phyloP scores from a whole-genome alignment of 2,888 invertebrate species.

The Tetragnatha montana region DNA sequence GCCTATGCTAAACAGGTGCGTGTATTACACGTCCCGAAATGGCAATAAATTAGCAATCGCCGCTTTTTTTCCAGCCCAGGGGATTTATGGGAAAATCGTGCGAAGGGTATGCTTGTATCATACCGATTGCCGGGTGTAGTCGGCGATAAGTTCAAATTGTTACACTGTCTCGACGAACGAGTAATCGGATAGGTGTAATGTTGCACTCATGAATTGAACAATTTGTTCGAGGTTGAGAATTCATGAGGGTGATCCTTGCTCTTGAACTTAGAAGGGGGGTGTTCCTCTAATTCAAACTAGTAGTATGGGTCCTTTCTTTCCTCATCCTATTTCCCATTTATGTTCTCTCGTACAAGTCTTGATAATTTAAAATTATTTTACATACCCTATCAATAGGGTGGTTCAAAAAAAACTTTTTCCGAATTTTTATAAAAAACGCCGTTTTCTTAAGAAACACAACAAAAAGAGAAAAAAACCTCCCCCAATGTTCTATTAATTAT shows the following conservation, averaged over 20 bases:
- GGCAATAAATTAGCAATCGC: slow-evolving; percentile 41
- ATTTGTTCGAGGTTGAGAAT: slow-evolving; percentile 16
- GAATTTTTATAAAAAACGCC: too few relatives aligned
- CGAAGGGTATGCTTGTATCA: slow-evolving; percentile 17
- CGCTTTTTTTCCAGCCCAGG: slow-evolving; percentile 14
- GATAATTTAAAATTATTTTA: too few relatives aligned
- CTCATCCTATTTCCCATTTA: too few relatives aligned
- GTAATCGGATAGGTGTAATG: slow-evolving; percentile 58
- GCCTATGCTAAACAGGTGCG: slow-evolving; percentile 51
- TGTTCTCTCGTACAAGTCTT: too few relatives aligned
- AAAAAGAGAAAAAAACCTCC: too few relatives aligned
- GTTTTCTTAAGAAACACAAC: too few relatives aligned
- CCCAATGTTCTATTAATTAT: too few relatives aligned
- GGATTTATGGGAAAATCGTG: slow-evolving; percentile 64
- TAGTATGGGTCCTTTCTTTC: not conserved
- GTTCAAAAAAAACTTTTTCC: too few relatives aligned
- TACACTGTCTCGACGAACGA: slow-evolving; percentile 17
- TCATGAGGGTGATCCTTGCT: not conserved
- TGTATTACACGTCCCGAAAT: slow-evolving; percentile 16
- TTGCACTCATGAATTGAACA: slow-evolving; percentile 42
- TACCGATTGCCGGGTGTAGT: slow-evolving; percentile 39
- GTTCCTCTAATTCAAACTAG: slow-evolving; percentile 14
- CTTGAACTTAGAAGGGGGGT: not conserved
- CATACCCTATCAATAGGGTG: too few relatives aligned
- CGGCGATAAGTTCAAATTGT: slow-evolving; percentile 15